phyloP scores from a whole-genome alignment of 2,113 vertebrate species.

The Burhinus oedicnemus region DNA sequence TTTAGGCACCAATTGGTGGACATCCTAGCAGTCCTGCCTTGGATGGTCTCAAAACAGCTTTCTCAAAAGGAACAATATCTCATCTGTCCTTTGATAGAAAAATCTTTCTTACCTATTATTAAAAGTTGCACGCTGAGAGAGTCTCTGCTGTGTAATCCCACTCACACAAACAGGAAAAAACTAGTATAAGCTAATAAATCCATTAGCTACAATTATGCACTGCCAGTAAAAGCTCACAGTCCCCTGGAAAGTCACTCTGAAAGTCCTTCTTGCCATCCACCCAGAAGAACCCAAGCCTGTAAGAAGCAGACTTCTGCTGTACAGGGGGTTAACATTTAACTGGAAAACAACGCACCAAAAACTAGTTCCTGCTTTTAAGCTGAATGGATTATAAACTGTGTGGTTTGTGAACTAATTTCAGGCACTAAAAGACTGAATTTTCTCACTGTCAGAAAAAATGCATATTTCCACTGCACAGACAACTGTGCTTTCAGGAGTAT shows the following conservation, averaged over 20 bases:
- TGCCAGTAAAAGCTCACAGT: not conserved
- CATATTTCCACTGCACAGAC: not conserved
- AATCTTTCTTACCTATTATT: not conserved
- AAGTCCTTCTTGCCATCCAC: not conserved
- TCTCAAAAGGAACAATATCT: not conserved
- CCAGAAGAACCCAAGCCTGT: not conserved
- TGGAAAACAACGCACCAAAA: not conserved
- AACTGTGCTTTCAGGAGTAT: not conserved
- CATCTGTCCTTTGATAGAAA: not conserved
- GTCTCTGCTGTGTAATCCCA: not conserved
- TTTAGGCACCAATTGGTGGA: not conserved
- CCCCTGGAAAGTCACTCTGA: not conserved
- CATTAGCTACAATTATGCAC: not conserved
- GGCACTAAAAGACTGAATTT: not conserved
- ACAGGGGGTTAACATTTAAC: not conserved
- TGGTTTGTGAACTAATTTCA: not conserved
- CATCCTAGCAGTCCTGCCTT: not conserved
- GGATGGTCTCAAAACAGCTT: not conserved
- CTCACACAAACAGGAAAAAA: not conserved
- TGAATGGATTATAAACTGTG: not conserved
- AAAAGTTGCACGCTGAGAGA: not conserved
- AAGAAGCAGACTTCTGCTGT: not conserved
- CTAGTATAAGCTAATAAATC: not conserved
- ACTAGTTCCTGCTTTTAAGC: not conserved
- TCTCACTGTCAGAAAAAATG: not conserved